A percentile compares a stretch with the other conserved stretches of the same genome.
Evolutionary conservation across 2,888 invertebrate genomes (phyloP).

Genomic region (Eupelmus urozonus): DNA sequence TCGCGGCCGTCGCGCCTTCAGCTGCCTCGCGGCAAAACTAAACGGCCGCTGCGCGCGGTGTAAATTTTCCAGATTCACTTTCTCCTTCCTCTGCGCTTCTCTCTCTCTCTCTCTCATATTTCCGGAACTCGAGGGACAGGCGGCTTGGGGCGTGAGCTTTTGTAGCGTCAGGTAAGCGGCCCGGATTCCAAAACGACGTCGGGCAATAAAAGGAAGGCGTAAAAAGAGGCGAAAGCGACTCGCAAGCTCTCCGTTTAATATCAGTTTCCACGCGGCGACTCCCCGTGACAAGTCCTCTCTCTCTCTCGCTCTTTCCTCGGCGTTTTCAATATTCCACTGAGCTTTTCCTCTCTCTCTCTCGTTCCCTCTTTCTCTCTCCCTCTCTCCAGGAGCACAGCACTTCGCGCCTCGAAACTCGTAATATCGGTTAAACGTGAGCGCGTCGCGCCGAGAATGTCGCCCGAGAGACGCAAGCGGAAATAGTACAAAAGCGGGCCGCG

Average conservation of each 20-base stretch:
- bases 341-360: neutral
- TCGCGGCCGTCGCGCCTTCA: slow-evolving; percentile 20
- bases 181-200: slow-evolving; percentile 36
- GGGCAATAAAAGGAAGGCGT: slow-evolving; percentile 48
- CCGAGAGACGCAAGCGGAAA: slow-evolving; percentile 16
- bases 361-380: neutral
- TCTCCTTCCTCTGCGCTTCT: neutral
- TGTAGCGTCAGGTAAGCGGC: slow-evolving; percentile 43
- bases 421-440: slow-evolving; percentile 49
- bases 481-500: neutral
- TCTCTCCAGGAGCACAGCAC: slow-evolving; percentile 18
- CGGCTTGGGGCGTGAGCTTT: slow-evolving; percentile 11
- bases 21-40: neutral
- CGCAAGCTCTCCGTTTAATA: slow-evolving; percentile 51
- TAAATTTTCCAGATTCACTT: slow-evolving; percentile 4
- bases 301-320: neutral
- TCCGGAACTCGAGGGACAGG: neutral
- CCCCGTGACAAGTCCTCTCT: slow-evolving; percentile 19
- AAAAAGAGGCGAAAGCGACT: slow-evolving; percentile 22
- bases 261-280: slow-evolving; percentile 36
- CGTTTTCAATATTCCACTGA: slow-evolving; percentile 48
- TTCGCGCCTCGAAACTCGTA: slow-evolving; percentile 52
- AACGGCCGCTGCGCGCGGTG: neutral
- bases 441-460: neutral
- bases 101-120: slow-evolving; percentile 18